A percentile compares a stretch with the other conserved stretches of the same genome.
phyloP scores from a whole-genome alignment of 2,113 vertebrate genomes.

The Syngnathus scovelli region DNA sequence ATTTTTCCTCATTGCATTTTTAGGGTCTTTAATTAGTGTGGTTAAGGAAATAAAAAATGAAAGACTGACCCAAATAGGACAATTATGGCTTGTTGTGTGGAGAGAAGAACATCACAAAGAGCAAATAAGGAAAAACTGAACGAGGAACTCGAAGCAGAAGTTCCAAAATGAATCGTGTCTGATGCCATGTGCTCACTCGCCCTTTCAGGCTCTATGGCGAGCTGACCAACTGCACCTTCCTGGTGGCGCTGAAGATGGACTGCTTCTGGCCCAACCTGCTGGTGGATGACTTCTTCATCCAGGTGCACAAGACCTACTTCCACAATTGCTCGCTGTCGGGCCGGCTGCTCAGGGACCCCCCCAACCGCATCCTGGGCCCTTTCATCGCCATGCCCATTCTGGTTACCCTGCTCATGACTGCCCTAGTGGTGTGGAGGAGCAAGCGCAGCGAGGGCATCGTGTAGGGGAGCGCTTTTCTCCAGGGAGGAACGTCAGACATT shows the following conservation, averaged over 20 bases:
- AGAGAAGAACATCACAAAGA: not conserved
- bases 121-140: not conserved
- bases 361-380: constrained; percentile 79
- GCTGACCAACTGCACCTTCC: constrained; percentile 83
- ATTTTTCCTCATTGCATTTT: not conserved
- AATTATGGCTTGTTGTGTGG: not conserved
- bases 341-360: constrained; percentile 79
- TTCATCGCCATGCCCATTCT: constrained; percentile 83
- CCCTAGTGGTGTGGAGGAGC: constrained; percentile 88
- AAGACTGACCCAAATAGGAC: not conserved
- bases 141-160: too few relatives aligned
- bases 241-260: constrained; percentile 70
- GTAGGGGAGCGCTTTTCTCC: constrained; percentile 29
- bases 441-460: constrained; percentile 83
- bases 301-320: constrained; percentile 83
- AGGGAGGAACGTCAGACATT: not conserved
- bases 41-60: not conserved
- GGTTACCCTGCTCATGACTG: constrained; percentile 84
- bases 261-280: constrained; percentile 88
- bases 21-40: not conserved
- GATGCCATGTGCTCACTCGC: not conserved
- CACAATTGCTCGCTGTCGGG: constrained; percentile 78
- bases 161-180: too few relatives aligned
- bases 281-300: constrained; percentile 87
- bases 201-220: constrained; percentile 75